Percentiles rank a stretch among this genome's conserved stretches.
phyloP scores from a whole-genome alignment of 1,140 invertebrate genomes.

The Bombus superbus region DNA sequence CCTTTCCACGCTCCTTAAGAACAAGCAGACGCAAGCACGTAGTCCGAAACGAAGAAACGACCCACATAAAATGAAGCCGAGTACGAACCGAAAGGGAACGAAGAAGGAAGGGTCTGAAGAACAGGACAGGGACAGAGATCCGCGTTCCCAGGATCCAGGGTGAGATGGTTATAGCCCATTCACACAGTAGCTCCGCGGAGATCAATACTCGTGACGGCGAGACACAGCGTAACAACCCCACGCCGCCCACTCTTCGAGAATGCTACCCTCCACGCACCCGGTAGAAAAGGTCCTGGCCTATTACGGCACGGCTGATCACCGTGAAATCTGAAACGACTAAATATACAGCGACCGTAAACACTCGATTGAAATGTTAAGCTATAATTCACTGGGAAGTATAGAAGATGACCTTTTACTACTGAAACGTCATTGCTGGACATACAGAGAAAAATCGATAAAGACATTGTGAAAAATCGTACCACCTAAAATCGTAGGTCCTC shows the following conservation, averaged over 20 bases:
- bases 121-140: conserved; percentile 3
- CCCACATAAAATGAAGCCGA: background rate
- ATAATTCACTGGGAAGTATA: too few relatives aligned
- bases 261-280: background rate
- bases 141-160: conserved; percentile 31
- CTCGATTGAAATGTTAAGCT: background rate
- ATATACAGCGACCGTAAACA: background rate
- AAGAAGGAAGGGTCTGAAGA: background rate
- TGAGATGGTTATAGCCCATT: conserved; percentile 68
- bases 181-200: conserved; percentile 64
- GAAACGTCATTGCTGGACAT: too few relatives aligned
- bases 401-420: too few relatives aligned
- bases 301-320: background rate
- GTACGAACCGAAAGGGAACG: background rate
- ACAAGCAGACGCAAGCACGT: background rate
- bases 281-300: background rate
- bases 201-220: conserved; percentile 77
- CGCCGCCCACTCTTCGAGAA: conserved; percentile 10
- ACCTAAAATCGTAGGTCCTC: too few relatives aligned
- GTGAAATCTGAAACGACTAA: background rate
- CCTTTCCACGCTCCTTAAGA: background rate
- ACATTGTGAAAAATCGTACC: too few relatives aligned
- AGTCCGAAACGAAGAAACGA: background rate
- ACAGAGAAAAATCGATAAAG: too few relatives aligned
- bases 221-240: conserved; percentile 66